Conservation (phyloP, 2,888 invertebrate genomes). For the Andrena chrysosceles region DNA sequence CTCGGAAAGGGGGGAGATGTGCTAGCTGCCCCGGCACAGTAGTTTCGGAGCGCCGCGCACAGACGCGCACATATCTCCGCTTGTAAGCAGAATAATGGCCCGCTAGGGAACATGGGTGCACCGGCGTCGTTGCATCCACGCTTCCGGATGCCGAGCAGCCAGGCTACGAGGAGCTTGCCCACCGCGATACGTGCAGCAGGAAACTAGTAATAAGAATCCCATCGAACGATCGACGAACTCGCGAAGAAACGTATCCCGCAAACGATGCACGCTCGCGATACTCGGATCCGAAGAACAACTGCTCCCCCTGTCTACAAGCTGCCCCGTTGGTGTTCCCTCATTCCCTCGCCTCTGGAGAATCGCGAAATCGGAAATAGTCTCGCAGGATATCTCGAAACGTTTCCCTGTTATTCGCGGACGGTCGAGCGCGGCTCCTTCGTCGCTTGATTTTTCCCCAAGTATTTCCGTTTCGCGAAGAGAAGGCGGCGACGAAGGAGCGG, state of each 20-base stretch:
- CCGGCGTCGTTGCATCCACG: conserved; percentile 51
- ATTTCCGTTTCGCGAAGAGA: conserved; percentile 34
- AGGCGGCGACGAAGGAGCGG: conserved; percentile 15
- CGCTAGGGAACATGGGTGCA: conserved; percentile 42
- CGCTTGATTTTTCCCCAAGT: conserved; percentile 36
- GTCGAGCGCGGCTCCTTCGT: conserved; percentile 5
- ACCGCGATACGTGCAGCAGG: conserved; percentile 65
- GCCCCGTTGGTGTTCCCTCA: conserved; percentile 1
- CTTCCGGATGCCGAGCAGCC: conserved; percentile 71
- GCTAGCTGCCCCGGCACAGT: neutral
- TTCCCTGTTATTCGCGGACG: neutral
- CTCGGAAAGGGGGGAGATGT: neutral
- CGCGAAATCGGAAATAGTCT: neutral
- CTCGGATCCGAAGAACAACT: conserved; percentile 46
- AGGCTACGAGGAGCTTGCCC: conserved; percentile 57
- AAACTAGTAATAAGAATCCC: conserved; percentile 71
- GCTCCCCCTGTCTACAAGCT: neutral
- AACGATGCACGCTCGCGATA: conserved; percentile 66
- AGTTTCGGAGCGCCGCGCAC: conserved; percentile 3
- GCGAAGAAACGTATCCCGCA: conserved; percentile 62
- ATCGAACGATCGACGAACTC: conserved; percentile 74
- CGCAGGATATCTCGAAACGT: no score
- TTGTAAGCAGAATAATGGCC: conserved; percentile 45
- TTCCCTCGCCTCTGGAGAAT: neutral
- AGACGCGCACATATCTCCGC: conserved; percentile 11